These are phyloP conservation scores for Dorcus parallelipipedus DNA, from an alignment of 2,888 invertebrate species.

Conservation along the genomic window DNA sequence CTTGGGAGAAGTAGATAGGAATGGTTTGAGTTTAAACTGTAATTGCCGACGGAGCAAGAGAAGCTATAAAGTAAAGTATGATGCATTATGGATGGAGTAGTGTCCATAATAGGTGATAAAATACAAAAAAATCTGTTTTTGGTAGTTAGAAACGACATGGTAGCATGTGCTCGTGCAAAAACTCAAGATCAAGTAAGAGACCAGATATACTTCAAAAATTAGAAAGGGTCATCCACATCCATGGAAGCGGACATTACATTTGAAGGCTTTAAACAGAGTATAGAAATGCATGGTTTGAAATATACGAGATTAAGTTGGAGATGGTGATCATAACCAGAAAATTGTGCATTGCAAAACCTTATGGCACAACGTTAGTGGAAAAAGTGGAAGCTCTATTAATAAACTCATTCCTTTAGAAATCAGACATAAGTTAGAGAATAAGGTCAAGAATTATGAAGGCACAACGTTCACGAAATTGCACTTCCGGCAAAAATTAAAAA, in stretches of 20 bases:
- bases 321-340: slow-evolving; percentile 38
- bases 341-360: slow-evolving; percentile 27
- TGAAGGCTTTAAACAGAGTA: slow-evolving; percentile 34
- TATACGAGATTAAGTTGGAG: slow-evolving; percentile 35
- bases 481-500: too few relatives aligned
- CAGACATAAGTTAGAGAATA: slow-evolving; percentile 1
- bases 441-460: background rate
- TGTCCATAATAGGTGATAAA: slow-evolving; percentile 21
- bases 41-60: slow-evolving; percentile 16
- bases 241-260: slow-evolving; percentile 39
- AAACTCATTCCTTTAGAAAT: background rate
- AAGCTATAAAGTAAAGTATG: slow-evolving; percentile 10
- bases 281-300: slow-evolving; percentile 31
- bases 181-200: slow-evolving; percentile 15
- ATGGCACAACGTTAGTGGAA: slow-evolving; percentile 24
- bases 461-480: background rate
- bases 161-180: slow-evolving; percentile 30
- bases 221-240: slow-evolving; percentile 32
- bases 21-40: slow-evolving; percentile 10
- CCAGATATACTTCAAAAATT: slow-evolving; percentile 39
- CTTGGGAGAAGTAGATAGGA: background rate
- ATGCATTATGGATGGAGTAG: slow-evolving; percentile 7
- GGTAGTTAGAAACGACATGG: slow-evolving; percentile 36
- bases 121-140: slow-evolving; percentile 31
- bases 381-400: slow-evolving; percentile 25